phyloP scores from a whole-genome alignment of 1,140 invertebrate species.

The Drosophila kikkawai region DNA sequence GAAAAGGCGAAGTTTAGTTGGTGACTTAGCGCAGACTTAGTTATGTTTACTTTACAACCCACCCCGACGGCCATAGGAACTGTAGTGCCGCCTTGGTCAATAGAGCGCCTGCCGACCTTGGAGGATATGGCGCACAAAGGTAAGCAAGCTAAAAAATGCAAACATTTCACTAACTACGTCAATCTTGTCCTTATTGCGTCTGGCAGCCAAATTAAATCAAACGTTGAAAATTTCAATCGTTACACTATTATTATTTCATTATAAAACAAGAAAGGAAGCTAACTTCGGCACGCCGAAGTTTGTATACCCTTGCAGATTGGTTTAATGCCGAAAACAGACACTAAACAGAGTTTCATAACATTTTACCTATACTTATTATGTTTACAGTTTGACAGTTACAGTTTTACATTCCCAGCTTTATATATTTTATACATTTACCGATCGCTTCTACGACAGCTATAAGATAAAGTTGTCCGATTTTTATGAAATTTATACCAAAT shows the following conservation, averaged over 20 bases:
- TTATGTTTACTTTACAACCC: slow-evolving; percentile 82
- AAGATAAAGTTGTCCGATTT: too few relatives aligned
- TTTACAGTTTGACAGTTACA: too few relatives aligned
- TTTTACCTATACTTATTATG: too few relatives aligned
- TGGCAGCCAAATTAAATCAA: background rate
- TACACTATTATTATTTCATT: background rate
- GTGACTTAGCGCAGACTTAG: background rate
- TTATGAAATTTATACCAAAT: too few relatives aligned
- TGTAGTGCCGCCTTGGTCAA: slow-evolving; percentile 78
- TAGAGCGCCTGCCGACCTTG: slow-evolving; percentile 73
- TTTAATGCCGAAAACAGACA: too few relatives aligned
- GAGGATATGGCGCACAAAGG: slow-evolving; percentile 84
- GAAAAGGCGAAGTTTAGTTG: background rate
- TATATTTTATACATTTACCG: too few relatives aligned
- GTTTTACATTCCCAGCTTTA: too few relatives aligned
- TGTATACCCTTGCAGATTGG: too few relatives aligned
- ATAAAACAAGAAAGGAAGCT: too few relatives aligned
- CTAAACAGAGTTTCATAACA: too few relatives aligned
- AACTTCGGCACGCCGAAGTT: too few relatives aligned
- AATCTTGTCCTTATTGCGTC: background rate
- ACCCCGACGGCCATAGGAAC: slow-evolving; percentile 69
- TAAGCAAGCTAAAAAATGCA: slow-evolving; percentile 27
- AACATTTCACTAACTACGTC: background rate
- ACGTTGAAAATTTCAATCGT: background rate
- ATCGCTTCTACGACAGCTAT: too few relatives aligned